Percentiles rank a stretch among this genome's conserved stretches.
These are phyloP conservation scores for Doryteuthis pealeii DNA, from an alignment of 1,140 invertebrate species.

Conservation along the genomic window DNA sequence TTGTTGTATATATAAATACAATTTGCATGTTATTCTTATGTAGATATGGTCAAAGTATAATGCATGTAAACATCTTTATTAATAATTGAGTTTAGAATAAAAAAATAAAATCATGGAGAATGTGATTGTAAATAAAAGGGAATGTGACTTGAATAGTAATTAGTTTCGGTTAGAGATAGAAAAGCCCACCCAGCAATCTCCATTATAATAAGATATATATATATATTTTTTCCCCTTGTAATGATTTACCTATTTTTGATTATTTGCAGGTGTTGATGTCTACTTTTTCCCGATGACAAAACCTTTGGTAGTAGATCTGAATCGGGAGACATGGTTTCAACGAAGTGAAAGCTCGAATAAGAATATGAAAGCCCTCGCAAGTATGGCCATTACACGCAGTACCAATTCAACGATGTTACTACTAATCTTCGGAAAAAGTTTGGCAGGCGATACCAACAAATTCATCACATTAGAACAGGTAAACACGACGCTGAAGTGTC, in stretches of 20 bases:
- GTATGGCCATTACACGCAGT: background rate
- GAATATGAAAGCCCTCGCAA: background rate
- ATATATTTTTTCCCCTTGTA: background rate
- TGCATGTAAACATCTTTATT: too few species aligned
- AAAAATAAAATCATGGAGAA: too few species aligned
- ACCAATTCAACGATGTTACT: background rate
- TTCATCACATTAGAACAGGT: constrained; percentile 80
- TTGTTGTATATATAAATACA: too few species aligned
- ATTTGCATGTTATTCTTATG: too few species aligned
- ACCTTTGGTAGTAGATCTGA: constrained; percentile 84
- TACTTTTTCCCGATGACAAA: constrained; percentile 68
- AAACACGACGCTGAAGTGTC: constrained; percentile 80
- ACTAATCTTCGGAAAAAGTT: constrained; percentile 52
- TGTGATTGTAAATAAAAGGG: too few species aligned
- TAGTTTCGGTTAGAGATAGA: too few species aligned
- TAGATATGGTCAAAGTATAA: too few species aligned
- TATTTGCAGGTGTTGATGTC: constrained; percentile 52
- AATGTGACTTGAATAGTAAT: too few species aligned
- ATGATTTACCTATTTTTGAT: background rate
- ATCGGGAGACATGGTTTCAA: constrained; percentile 76
- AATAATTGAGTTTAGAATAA: too few species aligned
- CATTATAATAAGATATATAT: too few species aligned
- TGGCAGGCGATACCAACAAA: constrained; percentile 75
- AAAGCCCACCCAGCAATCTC: too few species aligned
- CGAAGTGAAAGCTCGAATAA: constrained; percentile 63